Conservation (phyloP, 2,888 invertebrate genomes). For the Euplexia lucipara region DNA sequence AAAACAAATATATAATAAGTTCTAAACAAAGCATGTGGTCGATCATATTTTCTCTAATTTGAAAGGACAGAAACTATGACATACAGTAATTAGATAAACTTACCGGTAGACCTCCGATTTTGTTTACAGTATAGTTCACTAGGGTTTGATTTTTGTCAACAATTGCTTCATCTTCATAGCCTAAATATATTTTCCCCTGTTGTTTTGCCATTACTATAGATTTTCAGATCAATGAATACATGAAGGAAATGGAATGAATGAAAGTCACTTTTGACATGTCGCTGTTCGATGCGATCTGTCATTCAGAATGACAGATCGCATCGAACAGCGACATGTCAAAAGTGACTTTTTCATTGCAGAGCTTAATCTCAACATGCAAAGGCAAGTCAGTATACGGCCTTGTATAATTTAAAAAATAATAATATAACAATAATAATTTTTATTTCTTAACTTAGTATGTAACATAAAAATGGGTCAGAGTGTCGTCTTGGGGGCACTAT, state of each 20-base stretch:
- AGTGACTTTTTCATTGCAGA: slow-evolving; percentile 48
- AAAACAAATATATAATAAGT: slow-evolving; percentile 53
- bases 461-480: too few species aligned
- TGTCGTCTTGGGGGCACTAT: too few species aligned
- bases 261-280: slow-evolving; percentile 55
- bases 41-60: slow-evolving; percentile 32
- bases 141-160: slow-evolving; percentile 92
- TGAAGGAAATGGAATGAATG: background rate
- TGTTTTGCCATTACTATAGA: slow-evolving; percentile 85
- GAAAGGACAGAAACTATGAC: slow-evolving; percentile 5
- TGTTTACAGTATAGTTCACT: slow-evolving; percentile 94
- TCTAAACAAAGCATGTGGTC: slow-evolving; percentile 53
- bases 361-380: slow-evolving; percentile 13
- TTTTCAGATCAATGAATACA: slow-evolving; percentile 51
- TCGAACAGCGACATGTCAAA: slow-evolving; percentile 58
- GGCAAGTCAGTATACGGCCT: slow-evolving; percentile 21
- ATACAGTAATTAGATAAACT: slow-evolving; percentile 79
- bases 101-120: slow-evolving; percentile 95
- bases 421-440: too few species aligned
- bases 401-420: background rate
- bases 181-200: slow-evolving; percentile 93
- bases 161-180: slow-evolving; percentile 95
- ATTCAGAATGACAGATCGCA: too few species aligned
- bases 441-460: too few species aligned
- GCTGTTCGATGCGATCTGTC: slow-evolving; percentile 17